phyloP scores from a whole-genome alignment of 2,113 vertebrate species.

The Cathartes aura region DNA sequence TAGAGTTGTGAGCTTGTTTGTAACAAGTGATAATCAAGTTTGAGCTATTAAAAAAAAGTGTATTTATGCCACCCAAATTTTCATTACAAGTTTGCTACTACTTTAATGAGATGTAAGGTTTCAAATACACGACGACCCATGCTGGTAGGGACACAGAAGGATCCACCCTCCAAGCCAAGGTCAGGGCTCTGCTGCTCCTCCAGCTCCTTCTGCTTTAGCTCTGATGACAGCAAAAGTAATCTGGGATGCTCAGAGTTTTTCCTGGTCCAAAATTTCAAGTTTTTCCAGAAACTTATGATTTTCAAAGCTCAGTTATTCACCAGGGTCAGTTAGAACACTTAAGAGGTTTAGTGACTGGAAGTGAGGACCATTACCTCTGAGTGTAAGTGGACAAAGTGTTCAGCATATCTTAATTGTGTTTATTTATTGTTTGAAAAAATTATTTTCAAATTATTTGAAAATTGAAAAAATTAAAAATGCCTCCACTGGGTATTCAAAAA shows the following conservation, averaged over 20 bases:
- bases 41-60: not conserved
- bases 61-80: not conserved
- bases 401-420: not conserved
- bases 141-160: not conserved
- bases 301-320: not conserved
- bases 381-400: not conserved
- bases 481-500: not conserved
- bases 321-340: not conserved
- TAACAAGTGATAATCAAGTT: constrained; percentile 17
- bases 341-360: not conserved
- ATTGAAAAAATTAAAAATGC: not conserved
- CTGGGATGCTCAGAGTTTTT: not conserved
- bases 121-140: not conserved
- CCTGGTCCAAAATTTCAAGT: not conserved
- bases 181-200: not conserved
- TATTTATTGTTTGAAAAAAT: not conserved
- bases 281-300: not conserved
- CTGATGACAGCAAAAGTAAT: not conserved
- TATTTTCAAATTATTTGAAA: not conserved
- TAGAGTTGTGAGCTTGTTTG: constrained; percentile 15
- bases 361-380: not conserved
- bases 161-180: not conserved
- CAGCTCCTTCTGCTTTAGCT: not conserved
- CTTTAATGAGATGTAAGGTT: not conserved
- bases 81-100: not conserved